phyloP scores from a whole-genome alignment of 2,888 invertebrate species.

The Scaptomyza flava region DNA sequence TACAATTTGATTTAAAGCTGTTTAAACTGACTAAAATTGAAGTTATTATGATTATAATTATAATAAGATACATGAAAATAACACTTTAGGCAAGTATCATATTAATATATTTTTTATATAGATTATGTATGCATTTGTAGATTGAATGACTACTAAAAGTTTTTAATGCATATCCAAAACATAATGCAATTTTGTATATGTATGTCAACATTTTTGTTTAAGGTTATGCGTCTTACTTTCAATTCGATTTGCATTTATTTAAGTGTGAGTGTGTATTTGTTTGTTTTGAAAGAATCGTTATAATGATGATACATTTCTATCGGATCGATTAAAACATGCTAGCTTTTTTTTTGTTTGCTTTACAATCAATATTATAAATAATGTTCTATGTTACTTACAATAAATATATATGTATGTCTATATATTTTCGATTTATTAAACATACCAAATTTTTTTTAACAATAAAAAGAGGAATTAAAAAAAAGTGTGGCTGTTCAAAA shows the following conservation, averaged over 20 bases:
- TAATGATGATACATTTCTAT: constrained; percentile 14
- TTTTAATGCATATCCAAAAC: constrained; percentile 15
- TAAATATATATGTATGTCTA: constrained; percentile 63
- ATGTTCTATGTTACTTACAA: constrained; percentile 65
- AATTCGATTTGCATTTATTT: constrained; percentile 33
- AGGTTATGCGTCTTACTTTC: constrained; percentile 13
- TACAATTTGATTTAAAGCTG: constrained; percentile 12
- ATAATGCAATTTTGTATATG: constrained; percentile 12
- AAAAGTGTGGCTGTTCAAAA: constrained; percentile 53
- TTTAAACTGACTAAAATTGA: constrained; percentile 19
- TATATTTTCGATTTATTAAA: constrained; percentile 52
- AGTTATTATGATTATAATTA: constrained; percentile 15
- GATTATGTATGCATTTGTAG: constrained; percentile 29
- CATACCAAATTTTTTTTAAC: constrained; percentile 52
- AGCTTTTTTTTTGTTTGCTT: constrained; percentile 28
- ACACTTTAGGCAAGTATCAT: constrained; percentile 34
- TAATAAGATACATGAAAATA: constrained; percentile 27
- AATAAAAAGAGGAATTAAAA: constrained; percentile 49
- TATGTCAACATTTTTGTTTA: constrained; percentile 7
- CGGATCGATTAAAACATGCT: constrained; percentile 37
- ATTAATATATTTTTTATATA: constrained; percentile 14
- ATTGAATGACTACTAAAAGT: constrained; percentile 32
- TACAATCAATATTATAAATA: constrained; percentile 49
- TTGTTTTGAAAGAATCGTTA: constrained; percentile 3
- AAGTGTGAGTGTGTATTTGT: constrained; percentile 7